Evolutionary conservation across 53 echinoderm and acorn worm species (phyloP).

Genomic region (Henricia sp.): DNA sequence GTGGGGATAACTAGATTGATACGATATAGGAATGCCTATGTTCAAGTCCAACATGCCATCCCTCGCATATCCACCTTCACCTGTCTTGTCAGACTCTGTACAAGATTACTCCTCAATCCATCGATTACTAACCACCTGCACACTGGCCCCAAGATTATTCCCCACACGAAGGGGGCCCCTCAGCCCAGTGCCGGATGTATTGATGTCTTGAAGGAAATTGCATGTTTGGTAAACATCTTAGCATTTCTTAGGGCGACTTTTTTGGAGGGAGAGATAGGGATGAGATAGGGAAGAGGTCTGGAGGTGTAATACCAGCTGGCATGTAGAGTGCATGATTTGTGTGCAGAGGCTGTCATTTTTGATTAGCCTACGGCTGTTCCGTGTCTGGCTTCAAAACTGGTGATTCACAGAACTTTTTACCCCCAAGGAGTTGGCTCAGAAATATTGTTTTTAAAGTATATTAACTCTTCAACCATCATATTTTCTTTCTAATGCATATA

Average conservation of each 20-base stretch:
- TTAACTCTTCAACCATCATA: no score
- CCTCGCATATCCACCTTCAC: slow-evolving; percentile 9
- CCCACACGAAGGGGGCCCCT: not conserved
- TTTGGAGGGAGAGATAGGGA: not conserved
- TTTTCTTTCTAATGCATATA: no score
- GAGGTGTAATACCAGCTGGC: slow-evolving; percentile 17
- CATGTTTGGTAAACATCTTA: slow-evolving; percentile 60
- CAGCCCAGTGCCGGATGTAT: slow-evolving; percentile 43
- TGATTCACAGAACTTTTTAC: no score
- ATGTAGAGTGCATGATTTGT: slow-evolving; percentile 20
- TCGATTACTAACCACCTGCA: slow-evolving; percentile 35
- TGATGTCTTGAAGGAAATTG: slow-evolving; percentile 60
- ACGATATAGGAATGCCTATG: slow-evolving; percentile 20
- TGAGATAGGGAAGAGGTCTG: not conserved
- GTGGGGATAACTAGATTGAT: not conserved
- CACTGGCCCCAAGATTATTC: slow-evolving; percentile 28
- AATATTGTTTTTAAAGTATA: no score
- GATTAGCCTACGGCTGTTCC: not conserved
- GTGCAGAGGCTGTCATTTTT: not conserved
- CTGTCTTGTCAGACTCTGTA: slow-evolving; percentile 20
- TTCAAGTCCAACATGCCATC: not conserved
- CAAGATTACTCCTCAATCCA: slow-evolving; percentile 22
- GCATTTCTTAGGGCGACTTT: slow-evolving; percentile 22
- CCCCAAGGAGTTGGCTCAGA: no score
- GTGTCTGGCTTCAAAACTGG: not conserved